phyloP scores from a whole-genome alignment of 2,888 invertebrate genomes.

The Archaeoteleia sp. region DNA sequence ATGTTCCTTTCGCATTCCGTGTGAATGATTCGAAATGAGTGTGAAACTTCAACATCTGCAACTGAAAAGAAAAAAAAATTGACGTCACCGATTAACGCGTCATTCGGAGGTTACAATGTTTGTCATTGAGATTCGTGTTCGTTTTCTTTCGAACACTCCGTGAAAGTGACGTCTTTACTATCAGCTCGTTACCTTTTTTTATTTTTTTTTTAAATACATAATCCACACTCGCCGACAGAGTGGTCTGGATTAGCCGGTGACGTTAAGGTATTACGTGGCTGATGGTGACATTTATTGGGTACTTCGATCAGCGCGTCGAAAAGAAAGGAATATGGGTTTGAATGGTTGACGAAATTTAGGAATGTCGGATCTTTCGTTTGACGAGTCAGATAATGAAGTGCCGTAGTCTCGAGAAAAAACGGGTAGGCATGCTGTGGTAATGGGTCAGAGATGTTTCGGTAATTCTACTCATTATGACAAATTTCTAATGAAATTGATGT shows the following conservation, averaged over 20 bases:
- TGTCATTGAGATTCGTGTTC: constrained; percentile 31
- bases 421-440: neutral
- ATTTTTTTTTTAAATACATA: constrained; percentile 3
- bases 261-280: constrained; percentile 36
- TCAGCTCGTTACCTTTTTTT: constrained; percentile 20
- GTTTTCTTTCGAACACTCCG: neutral
- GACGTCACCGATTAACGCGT: constrained; percentile 16
- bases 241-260: constrained; percentile 26
- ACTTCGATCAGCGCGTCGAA: constrained; percentile 29
- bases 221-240: constrained; percentile 15
- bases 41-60: constrained; percentile 15
- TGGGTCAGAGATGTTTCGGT: neutral
- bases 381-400: constrained; percentile 4
- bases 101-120: constrained; percentile 16
- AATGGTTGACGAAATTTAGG: constrained; percentile 11
- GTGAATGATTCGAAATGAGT: constrained; percentile 9
- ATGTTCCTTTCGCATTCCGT: constrained; percentile 58
- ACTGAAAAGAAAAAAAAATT: constrained; percentile 25
- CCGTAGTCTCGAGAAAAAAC: neutral
- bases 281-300: constrained; percentile 40
- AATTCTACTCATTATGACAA: neutral
- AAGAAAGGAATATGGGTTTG: constrained; percentile 20
- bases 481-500: no score
- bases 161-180: constrained; percentile 33
- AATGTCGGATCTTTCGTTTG: constrained; percentile 1